A percentile compares a stretch with the other conserved stretches of the same genome.
phyloP scores from a whole-genome alignment of 2,888 invertebrate species.

The Saturnia pavonia region DNA sequence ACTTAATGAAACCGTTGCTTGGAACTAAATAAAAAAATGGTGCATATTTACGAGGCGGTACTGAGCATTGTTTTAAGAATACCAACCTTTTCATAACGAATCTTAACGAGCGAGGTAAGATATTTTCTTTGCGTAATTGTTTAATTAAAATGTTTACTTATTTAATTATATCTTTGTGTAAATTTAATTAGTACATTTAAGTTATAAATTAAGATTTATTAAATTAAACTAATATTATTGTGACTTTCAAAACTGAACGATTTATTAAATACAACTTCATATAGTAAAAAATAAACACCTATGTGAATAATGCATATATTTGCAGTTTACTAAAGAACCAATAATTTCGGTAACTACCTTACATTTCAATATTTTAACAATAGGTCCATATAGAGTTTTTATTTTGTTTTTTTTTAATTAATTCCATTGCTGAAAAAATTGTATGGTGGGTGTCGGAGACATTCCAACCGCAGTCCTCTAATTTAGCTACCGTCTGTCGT shows the following conservation, averaged over 20 bases:
- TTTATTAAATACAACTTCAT: neutral
- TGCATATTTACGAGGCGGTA: slow-evolving; percentile 62
- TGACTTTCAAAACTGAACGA: neutral
- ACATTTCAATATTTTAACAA: no score
- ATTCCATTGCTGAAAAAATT: no score
- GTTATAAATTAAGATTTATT: neutral
- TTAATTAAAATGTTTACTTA: slow-evolving; percentile 16
- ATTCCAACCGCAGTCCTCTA: no score
- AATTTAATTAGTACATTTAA: neutral
- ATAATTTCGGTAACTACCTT: no score
- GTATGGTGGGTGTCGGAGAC: no score
- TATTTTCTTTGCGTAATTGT: neutral
- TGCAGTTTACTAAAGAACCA: no score
- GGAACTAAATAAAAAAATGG: slow-evolving; percentile 73
- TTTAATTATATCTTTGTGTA: slow-evolving; percentile 14
- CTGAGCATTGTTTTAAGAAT: slow-evolving; percentile 68
- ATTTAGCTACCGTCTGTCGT: no score
- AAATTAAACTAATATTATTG: no score
- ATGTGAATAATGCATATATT: no score
- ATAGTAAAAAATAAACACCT: no score
- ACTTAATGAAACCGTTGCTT: slow-evolving; percentile 78
- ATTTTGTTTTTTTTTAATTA: no score
- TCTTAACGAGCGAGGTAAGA: slow-evolving; percentile 55
- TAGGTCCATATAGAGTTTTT: no score
- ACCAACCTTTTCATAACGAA: slow-evolving; percentile 52